Percentiles rank a stretch among this genome's conserved stretches.
Conservation (phyloP, 2,113 vertebrate genomes). For the Neolamprologus kungweensis region DNA sequence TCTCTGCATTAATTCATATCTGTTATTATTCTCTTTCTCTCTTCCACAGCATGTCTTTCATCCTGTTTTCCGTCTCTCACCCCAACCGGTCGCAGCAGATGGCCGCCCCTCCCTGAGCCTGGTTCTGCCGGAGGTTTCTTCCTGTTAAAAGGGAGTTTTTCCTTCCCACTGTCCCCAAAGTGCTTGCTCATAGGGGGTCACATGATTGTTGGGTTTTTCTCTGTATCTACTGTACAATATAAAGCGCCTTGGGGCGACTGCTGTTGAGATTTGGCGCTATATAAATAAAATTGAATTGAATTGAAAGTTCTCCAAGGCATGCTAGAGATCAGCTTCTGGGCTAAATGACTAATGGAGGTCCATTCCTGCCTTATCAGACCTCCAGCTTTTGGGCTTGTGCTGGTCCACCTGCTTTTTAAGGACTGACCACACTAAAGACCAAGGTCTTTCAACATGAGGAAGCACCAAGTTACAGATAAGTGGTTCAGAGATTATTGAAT, state of each 20-base stretch:
- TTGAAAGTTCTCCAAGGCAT: not conserved
- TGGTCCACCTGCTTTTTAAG: not conserved
- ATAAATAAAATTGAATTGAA: not conserved
- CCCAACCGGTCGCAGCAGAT: not conserved
- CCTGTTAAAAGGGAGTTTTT: not conserved
- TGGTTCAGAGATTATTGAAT: not conserved
- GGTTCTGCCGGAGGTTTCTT: not conserved
- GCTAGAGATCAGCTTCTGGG: not conserved
- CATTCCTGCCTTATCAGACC: not conserved
- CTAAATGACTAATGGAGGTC: not conserved
- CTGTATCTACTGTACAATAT: not conserved
- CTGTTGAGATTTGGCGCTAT: not conserved
- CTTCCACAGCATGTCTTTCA: not conserved
- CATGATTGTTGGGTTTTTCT: not conserved
- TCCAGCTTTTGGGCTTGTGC: not conserved
- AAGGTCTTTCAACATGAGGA: not conserved
- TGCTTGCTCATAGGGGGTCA: not conserved
- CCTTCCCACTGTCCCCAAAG: fast-evolving
- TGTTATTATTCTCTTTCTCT: not conserved
- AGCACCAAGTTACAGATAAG: not conserved
- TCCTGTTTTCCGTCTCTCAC: not conserved
- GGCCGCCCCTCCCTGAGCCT: not conserved
- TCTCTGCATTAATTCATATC: fast-evolving
- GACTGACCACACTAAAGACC: not conserved
- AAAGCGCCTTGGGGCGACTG: fast-evolving